Base-by-base conservation (phyloP, 2,888 invertebrate genomes). In the Euplexia lucipara region DNA sequence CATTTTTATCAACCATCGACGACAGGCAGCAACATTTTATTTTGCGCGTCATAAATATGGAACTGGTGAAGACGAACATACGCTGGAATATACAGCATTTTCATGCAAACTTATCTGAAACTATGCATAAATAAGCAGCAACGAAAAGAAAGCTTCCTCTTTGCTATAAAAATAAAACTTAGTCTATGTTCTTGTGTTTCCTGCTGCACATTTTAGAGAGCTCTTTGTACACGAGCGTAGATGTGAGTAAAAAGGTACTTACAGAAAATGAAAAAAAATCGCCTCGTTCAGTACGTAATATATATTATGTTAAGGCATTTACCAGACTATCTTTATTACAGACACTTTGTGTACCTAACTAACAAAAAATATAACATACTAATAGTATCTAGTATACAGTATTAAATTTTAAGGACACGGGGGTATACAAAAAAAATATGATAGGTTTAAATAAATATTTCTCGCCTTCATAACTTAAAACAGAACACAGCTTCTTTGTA, bases 11-110 rank as follows among this genome's bases (percentile, higher is more conserved):
- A 93, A 91, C 85, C 88, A 89, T 90, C 90, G 91, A 88, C 88
- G 91, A 91, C 90, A 90, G 86, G 88, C 88, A 89, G 90, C 90
- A 83, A 91, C 92, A 93, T 93, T 94, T 94, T 94, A 93, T 93
- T 93, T 91, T 93, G 91, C 93, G 91, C 92, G 92, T 88, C 89
- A 94, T 95, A 95, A 94, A 95, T 94, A 95, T 94, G 92, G 88
- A 94, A 90, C 91, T 88, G 83, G 87, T 88, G 87, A 86, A 88
- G 88, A 88, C 85, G 88, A 89, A 89, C 89, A 90, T 90, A 91
- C 87, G 88, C 86, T 84, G 86, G 86, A 85, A 90, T 88, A 90
- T 87, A 90, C 87, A 88, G 87, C 84, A 91, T 92, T 91, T 90
- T 90, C 88, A 91, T 92, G 91, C 90, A 92, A 93, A 93, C 92